These are phyloP conservation scores for Saturnia pavonia DNA, from an alignment of 2,888 invertebrate species.

Conservation along the genomic window DNA sequence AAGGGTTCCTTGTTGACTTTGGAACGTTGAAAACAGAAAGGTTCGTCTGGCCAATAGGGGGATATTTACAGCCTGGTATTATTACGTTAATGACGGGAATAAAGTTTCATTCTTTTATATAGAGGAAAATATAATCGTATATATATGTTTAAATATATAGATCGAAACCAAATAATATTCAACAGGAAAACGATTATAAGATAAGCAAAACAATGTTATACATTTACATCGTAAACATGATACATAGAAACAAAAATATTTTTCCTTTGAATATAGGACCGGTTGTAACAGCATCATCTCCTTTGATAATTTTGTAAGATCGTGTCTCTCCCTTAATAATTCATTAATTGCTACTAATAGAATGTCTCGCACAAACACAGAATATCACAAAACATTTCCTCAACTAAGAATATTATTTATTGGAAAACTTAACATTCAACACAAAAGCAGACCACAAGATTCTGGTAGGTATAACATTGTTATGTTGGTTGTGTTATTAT, in stretches of 20 bases:
- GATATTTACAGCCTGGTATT: too few species aligned
- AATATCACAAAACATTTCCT: slow-evolving; percentile 1
- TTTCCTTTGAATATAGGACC: not conserved
- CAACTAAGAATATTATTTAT: not conserved
- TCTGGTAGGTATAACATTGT: not conserved
- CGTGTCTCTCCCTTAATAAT: not conserved
- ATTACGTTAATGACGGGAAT: too few species aligned
- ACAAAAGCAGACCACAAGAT: not conserved
- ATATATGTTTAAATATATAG: too few species aligned
- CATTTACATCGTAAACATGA: not conserved
- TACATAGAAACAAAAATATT: not conserved
- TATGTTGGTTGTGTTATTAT: not conserved
- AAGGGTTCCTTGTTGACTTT: too few species aligned
- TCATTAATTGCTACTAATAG: not conserved
- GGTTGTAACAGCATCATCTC: not conserved
- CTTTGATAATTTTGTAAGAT: not conserved
- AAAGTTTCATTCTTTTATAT: too few species aligned
- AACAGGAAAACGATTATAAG: too few species aligned
- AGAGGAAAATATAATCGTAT: too few species aligned
- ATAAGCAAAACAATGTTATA: not conserved
- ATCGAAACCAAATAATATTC: too few species aligned
- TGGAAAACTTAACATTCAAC: not conserved
- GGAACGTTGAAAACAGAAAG: too few species aligned
- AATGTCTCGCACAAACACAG: not conserved
- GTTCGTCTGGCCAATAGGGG: too few species aligned